Conservation (phyloP, 1,140 invertebrate species). For the Armadillidium nasatum region DNA sequence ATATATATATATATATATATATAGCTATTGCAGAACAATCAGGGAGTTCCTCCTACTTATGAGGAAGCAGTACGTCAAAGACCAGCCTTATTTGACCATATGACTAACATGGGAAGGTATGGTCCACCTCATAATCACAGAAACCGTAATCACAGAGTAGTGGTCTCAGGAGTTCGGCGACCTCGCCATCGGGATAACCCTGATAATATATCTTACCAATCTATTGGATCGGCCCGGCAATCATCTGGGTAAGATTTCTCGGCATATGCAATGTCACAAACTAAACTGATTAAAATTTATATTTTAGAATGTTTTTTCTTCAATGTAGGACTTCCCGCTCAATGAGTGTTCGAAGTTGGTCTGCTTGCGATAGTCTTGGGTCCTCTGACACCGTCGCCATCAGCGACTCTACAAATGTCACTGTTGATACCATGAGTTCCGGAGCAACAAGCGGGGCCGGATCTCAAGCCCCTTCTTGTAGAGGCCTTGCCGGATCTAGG, state of each 20-base stretch:
- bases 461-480: slow-evolving; percentile 52
- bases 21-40: too few species aligned
- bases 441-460: slow-evolving; percentile 47
- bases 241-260: slow-evolving; percentile 32
- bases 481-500: slow-evolving; percentile 53
- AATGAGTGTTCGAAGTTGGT: slow-evolving; percentile 41
- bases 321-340: slow-evolving; percentile 28
- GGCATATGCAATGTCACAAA: not conserved
- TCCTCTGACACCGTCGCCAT: slow-evolving; percentile 51
- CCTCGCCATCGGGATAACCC: slow-evolving; percentile 38
- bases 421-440: slow-evolving; percentile 53
- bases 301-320: too few species aligned
- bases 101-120: slow-evolving; percentile 19
- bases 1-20: too few species aligned
- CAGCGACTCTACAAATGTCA: slow-evolving; percentile 51
- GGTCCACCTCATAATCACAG: slow-evolving; percentile 45
- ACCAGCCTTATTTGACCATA: slow-evolving; percentile 33
- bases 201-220: slow-evolving; percentile 42
- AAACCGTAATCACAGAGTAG: slow-evolving; percentile 47
- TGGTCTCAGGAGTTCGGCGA: slow-evolving; percentile 27
- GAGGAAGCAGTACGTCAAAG: slow-evolving; percentile 51
- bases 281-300: too few species aligned
- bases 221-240: slow-evolving; percentile 40
- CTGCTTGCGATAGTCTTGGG: slow-evolving; percentile 49
- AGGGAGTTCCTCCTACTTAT: slow-evolving; percentile 51